These are phyloP conservation scores for Teleiodes luculella DNA, from an alignment of 2,888 invertebrate species.

Conservation along the genomic window DNA sequence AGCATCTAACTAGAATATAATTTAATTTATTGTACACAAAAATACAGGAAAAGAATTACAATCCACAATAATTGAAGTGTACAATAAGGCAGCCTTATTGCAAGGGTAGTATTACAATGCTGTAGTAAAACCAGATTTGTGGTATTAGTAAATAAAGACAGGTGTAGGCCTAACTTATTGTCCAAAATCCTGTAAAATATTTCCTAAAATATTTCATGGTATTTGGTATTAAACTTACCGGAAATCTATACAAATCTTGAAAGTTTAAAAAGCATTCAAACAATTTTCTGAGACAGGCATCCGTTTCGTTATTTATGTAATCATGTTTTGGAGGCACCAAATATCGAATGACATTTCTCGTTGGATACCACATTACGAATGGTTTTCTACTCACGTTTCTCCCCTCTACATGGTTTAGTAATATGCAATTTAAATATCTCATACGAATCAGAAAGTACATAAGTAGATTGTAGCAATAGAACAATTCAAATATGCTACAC, in stretches of 20 bases:
- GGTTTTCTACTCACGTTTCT: conserved; percentile 4
- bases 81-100: no score
- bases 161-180: no score
- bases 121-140: no score
- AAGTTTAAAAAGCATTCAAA: conserved; percentile 36
- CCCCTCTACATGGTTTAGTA: conserved; percentile 23
- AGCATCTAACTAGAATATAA: no score
- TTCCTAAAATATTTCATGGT: no score
- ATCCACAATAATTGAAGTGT: no score
- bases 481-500: no score
- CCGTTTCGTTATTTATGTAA: conserved; percentile 36
- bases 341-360: conserved; percentile 29
- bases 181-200: no score
- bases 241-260: conserved; percentile 38
- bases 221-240: conserved; percentile 29
- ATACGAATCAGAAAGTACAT: conserved; percentile 15
- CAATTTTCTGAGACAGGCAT: conserved; percentile 38
- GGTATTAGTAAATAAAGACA: no score
- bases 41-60: no score
- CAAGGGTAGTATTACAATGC: no score
- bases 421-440: conserved; percentile 10
- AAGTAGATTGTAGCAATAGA: conserved; percentile 10
- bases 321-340: conserved; percentile 39
- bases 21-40: no score
- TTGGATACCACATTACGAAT: conserved; percentile 19